Conservation (phyloP, 2,888 invertebrate genomes). For the Mellilla xanthometata region DNA sequence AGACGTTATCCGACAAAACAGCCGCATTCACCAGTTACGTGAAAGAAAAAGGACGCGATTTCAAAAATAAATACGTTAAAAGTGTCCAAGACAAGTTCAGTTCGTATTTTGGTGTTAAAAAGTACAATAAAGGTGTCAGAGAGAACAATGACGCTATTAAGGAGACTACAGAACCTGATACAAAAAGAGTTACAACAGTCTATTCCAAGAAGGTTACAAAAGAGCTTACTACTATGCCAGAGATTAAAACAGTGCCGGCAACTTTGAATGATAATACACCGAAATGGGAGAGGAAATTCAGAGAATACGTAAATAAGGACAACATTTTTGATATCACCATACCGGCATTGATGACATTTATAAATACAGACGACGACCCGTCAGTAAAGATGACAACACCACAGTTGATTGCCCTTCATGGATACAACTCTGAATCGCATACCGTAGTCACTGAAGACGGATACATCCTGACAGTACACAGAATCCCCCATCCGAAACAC, state of each 20-base stretch:
- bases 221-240: too few relatives aligned
- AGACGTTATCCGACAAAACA: conserved; percentile 57
- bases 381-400: conserved; percentile 63
- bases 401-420: conserved; percentile 77
- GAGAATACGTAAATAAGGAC: too few relatives aligned
- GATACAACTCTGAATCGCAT: conserved; percentile 88
- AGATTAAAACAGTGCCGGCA: too few relatives aligned
- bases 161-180: conserved; percentile 47
- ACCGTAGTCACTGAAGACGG: conserved; percentile 90
- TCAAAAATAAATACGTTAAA: conserved; percentile 57
- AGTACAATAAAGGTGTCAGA: conserved; percentile 40
- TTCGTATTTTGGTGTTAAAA: conserved; percentile 48
- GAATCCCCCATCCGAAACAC: conserved; percentile 86
- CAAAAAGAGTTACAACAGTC: too few relatives aligned
- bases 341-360: too few relatives aligned
- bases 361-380: conserved; percentile 57
- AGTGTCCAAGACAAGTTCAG: conserved; percentile 59
- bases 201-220: too few relatives aligned
- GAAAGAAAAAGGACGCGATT: conserved; percentile 52
- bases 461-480: conserved; percentile 90
- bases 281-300: too few relatives aligned
- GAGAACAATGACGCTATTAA: conserved; percentile 54
- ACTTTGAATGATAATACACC: too few relatives aligned
- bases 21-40: conserved; percentile 57
- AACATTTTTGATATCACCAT: too few relatives aligned